Conservation (phyloP, 2,888 invertebrate genomes). For the Oxystoma pomonae region DNA sequence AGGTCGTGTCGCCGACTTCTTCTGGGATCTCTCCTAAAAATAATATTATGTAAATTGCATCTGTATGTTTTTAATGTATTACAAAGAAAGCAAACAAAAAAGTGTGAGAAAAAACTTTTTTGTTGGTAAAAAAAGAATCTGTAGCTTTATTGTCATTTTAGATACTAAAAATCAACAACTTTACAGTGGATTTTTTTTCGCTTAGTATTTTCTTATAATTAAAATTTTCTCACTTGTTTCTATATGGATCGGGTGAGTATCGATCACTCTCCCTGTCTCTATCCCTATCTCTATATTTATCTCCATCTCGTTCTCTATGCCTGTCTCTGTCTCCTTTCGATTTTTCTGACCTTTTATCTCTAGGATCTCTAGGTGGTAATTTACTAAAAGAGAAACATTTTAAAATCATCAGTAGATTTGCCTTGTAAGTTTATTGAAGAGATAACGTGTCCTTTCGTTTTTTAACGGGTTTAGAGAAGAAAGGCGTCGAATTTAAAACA, state of each 20-base stretch:
- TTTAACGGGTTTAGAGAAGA: too few species aligned
- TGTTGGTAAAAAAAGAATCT: too few species aligned
- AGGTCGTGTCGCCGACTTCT: conserved; percentile 37
- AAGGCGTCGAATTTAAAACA: too few species aligned
- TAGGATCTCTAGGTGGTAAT: neutral
- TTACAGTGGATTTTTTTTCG: conserved; percentile 34
- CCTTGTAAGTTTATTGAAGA: too few species aligned
- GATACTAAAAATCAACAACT: too few species aligned
- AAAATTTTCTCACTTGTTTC: conserved; percentile 34
- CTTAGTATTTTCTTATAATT: too few species aligned
- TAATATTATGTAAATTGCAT: neutral
- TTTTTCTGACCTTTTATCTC: neutral
- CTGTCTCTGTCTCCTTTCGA: conserved; percentile 21
- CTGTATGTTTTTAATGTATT: neutral
- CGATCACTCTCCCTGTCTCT: conserved; percentile 36
- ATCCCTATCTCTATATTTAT: conserved; percentile 28
- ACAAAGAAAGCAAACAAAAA: neutral
- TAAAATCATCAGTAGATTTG: too few species aligned
- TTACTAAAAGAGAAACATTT: neutral
- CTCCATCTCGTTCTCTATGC: conserved; percentile 26
- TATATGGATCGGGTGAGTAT: conserved; percentile 38
- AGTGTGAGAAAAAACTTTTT: too few species aligned
- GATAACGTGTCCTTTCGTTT: too few species aligned
- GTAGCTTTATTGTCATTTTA: too few species aligned
- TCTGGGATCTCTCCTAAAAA: conserved; percentile 1